Conservation (phyloP, 1,140 invertebrate species). For the Drosophila auraria region DNA sequence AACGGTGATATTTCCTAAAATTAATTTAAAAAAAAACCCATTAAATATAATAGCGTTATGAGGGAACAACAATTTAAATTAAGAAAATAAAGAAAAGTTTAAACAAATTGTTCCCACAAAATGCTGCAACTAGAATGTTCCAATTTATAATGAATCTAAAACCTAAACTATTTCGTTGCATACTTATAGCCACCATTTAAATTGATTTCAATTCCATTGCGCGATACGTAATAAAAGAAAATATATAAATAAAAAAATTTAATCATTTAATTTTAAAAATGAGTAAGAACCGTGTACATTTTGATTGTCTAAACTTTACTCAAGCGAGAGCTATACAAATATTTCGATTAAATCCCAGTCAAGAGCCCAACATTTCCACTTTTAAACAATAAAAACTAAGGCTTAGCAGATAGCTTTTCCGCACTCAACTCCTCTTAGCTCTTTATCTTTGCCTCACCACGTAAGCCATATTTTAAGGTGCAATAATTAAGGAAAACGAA, state of each 20-base stretch:
- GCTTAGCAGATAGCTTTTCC: not conserved
- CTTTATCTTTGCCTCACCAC: slow-evolving; percentile 7
- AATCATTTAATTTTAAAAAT: not conserved
- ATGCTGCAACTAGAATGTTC: not conserved
- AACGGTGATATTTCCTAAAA: too few relatives aligned
- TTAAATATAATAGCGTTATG: too few relatives aligned
- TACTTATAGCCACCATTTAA: not conserved
- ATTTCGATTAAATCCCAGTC: not conserved
- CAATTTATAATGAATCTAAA: not conserved
- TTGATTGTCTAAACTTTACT: too few relatives aligned
- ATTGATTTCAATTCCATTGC: not conserved
- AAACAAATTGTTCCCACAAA: not conserved
- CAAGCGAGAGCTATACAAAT: not conserved
- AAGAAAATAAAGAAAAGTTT: not conserved
- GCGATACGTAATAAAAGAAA: not conserved
- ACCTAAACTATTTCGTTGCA: not conserved
- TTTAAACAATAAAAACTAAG: not conserved
- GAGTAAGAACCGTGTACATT: too few relatives aligned
- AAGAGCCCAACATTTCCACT: not conserved
- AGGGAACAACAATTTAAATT: too few relatives aligned
- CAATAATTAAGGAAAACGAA: slow-evolving; percentile 26
- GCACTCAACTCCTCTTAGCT: not conserved
- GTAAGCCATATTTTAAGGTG: slow-evolving; percentile 21
- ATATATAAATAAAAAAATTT: too few relatives aligned
- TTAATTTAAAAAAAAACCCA: too few relatives aligned